Conservation (phyloP, 2,888 invertebrate species). For the Lymantria dispar region DNA sequence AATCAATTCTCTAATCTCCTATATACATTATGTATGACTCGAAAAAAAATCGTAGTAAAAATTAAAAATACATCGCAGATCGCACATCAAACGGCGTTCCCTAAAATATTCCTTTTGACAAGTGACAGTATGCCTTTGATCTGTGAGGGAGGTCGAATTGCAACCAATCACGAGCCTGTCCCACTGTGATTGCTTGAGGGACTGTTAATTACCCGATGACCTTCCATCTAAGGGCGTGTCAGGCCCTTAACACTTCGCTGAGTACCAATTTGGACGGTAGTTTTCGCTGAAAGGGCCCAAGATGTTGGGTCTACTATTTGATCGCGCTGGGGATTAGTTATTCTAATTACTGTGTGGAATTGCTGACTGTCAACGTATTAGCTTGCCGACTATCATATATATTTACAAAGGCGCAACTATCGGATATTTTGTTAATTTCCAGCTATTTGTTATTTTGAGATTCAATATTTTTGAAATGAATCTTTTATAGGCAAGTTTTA, state of each 20-base stretch:
- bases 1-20: background rate
- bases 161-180: slow-evolving; percentile 68
- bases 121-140: slow-evolving; percentile 70
- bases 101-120: slow-evolving; percentile 76
- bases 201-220: slow-evolving; percentile 77
- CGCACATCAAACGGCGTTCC: slow-evolving; percentile 55
- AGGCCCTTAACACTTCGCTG: slow-evolving; percentile 62
- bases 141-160: slow-evolving; percentile 47
- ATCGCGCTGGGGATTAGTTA: slow-evolving; percentile 32
- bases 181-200: slow-evolving; percentile 75
- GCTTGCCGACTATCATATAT: background rate
- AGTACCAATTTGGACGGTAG: slow-evolving; percentile 60
- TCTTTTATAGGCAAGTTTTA: no score
- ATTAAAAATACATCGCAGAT: slow-evolving; percentile 48
- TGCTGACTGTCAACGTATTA: slow-evolving; percentile 5
- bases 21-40: background rate
- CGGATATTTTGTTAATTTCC: no score
- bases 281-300: slow-evolving; percentile 33
- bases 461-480: no score
- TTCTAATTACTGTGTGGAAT: slow-evolving; percentile 18
- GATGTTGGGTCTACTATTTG: slow-evolving; percentile 36
- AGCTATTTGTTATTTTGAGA: no score
- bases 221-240: slow-evolving; percentile 65
- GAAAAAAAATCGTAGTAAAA: slow-evolving; percentile 34
- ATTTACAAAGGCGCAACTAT: background rate